Percentiles rank a stretch among this genome's conserved stretches.
These are phyloP conservation scores for Atethmia centrago DNA, from an alignment of 2,888 invertebrate genomes.

Conservation along the genomic window DNA sequence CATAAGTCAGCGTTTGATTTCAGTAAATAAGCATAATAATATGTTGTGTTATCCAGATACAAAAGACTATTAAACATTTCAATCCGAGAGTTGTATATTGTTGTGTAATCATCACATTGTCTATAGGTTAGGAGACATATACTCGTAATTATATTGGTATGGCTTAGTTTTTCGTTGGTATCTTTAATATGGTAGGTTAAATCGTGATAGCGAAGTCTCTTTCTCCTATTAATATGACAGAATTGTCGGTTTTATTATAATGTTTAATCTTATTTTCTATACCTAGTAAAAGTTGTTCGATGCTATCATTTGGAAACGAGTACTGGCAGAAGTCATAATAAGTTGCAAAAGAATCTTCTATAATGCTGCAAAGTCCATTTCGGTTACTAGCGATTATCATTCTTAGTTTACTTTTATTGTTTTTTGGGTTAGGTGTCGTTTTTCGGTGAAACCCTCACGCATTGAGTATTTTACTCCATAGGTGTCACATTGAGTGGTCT, in stretches of 20 bases:
- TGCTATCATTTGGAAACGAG: constrained; percentile 1
- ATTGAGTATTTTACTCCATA: background rate
- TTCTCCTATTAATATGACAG: constrained; percentile 8
- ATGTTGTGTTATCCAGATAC: too few relatives aligned
- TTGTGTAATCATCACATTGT: too few relatives aligned
- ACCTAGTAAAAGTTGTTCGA: background rate
- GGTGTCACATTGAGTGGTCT: constrained; percentile 11
- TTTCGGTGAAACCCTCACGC: background rate
- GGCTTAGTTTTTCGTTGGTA: background rate
- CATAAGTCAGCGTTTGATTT: too few relatives aligned
- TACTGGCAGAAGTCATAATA: constrained; percentile 9
- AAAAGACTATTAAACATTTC: too few relatives aligned
- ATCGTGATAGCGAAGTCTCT: constrained; percentile 11
- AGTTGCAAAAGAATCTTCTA: constrained; percentile 3
- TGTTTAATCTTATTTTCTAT: constrained; percentile 10
- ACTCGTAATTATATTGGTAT: constrained; percentile 10
- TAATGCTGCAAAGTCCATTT: background rate
- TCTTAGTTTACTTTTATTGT: background rate
- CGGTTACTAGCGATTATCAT: background rate
- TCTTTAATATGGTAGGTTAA: constrained; percentile 2
- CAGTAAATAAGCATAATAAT: too few relatives aligned
- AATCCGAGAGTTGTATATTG: too few relatives aligned
- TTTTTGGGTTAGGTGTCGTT: background rate
- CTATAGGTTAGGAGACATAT: constrained; percentile 14
- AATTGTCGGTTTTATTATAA: constrained; percentile 4